phyloP scores from a whole-genome alignment of 2,797 vertebrate genomes.

The Okamejei kenojei region DNA sequence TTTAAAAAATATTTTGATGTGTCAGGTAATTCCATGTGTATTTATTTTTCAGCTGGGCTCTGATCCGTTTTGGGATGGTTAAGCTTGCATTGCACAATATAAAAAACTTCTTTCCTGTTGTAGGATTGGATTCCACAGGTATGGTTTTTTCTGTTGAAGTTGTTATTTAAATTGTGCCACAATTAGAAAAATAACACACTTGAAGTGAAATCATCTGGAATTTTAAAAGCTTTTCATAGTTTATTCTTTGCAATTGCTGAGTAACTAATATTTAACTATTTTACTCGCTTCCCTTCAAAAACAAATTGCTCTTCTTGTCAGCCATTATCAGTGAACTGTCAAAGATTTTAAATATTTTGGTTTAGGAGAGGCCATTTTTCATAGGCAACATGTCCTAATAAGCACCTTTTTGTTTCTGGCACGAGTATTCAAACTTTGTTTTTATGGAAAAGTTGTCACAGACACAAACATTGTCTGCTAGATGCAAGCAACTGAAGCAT shows the following conservation, averaged over 20 bases:
- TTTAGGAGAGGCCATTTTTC: not conserved
- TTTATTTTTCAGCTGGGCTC: slow-evolving; percentile 71
- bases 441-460: too few relatives aligned
- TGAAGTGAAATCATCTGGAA: not conserved
- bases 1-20: not conserved
- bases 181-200: not conserved
- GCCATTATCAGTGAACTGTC: not conserved
- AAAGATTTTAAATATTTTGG: not conserved
- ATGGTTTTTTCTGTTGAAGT: slow-evolving; percentile 43
- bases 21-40: not conserved
- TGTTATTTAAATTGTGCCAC: not conserved
- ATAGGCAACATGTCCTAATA: too few relatives aligned
- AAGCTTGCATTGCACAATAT: slow-evolving; percentile 85
- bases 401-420: too few relatives aligned
- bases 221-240: not conserved
- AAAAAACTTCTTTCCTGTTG: slow-evolving; percentile 87
- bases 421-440: too few relatives aligned
- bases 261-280: not conserved
- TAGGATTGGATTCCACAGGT: slow-evolving; percentile 87
- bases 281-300: not conserved
- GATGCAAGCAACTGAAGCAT: too few relatives aligned
- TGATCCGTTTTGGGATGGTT: slow-evolving; percentile 87
- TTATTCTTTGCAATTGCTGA: not conserved
- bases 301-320: not conserved
- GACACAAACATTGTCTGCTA: too few relatives aligned